A percentile compares a stretch with the other conserved stretches of the same genome.
phyloP scores from a whole-genome alignment of 2,888 invertebrate genomes.

The Toxonevra muliebris region DNA sequence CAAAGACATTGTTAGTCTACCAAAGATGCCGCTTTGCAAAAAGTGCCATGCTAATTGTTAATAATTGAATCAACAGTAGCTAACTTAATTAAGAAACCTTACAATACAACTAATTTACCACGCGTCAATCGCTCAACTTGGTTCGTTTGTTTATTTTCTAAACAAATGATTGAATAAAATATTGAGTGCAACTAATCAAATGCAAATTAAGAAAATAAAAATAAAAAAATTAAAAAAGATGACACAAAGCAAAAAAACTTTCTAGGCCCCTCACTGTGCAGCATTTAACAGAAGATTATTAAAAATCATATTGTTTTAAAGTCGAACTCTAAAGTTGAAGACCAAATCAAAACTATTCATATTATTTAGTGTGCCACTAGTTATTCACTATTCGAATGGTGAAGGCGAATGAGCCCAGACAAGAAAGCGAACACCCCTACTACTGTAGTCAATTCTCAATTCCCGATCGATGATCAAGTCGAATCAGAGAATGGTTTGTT shows the following conservation, averaged over 20 bases:
- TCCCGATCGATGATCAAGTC: constrained; percentile 3
- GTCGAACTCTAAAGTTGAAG: constrained; percentile 5
- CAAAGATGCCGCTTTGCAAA: background rate
- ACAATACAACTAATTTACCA: constrained; percentile 53
- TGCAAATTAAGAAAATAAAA: constrained; percentile 46
- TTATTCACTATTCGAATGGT: too few relatives aligned
- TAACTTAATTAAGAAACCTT: constrained; percentile 55
- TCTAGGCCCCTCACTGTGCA: constrained; percentile 31
- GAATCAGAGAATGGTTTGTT: constrained; percentile 37
- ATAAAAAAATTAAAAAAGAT: constrained; percentile 3
- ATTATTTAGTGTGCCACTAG: background rate
- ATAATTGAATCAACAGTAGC: constrained; percentile 41
- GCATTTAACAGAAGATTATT: constrained; percentile 24
- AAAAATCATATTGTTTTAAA: constrained; percentile 16
- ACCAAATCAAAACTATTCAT: background rate
- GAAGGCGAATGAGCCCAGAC: too few relatives aligned
- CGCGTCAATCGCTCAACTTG: constrained; percentile 37
- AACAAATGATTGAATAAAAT: constrained; percentile 37
- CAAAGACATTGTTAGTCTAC: background rate
- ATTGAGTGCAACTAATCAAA: constrained; percentile 56
- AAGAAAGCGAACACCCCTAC: too few relatives aligned
- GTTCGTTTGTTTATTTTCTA: background rate
- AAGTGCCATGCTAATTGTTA: constrained; percentile 5
- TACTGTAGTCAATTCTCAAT: background rate
- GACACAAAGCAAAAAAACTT: constrained; percentile 31